Base-by-base conservation (phyloP, 1,140 invertebrate species). In the Capitella teleta region DNA sequence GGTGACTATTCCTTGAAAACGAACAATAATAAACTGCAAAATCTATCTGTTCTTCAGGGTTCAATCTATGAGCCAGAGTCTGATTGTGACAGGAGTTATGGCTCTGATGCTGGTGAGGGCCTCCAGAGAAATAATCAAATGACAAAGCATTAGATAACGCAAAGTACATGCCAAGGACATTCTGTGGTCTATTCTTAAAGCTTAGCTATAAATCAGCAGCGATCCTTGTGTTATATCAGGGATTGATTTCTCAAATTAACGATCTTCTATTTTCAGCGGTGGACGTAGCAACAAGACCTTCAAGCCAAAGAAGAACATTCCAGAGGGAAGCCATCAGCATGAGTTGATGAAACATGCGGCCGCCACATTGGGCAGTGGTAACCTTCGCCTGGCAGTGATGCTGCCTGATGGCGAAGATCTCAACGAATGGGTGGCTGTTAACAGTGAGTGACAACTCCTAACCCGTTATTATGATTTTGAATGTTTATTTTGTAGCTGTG, bases 401-500 rank as follows among this genome's bases (percentile, higher is more conserved):
- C 74, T 99, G 54, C 96, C 96, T 1, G 93, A 98, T 72, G 95
- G 95, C 34, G 96, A 98, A 77, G 95, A 99, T 77, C 79, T 96
- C 30, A 98, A 99, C 73, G 96, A 99, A 78, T 99, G 96, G 96
- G 90, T 99, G 32, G 93, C 94, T 54, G 93, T 97, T 10, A 98
- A 98, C 67, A 97, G 93, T 94, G 76, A 82, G 32, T 34, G 32
- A 34, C 32, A 10, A 34, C 16, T 34, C 10, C 32, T 10, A 16
- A 16, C 32, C 32, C 16, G 32, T 12, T 16, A 16, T 16, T 34
- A 34, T 34, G 32, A 10, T 12, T 12, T 12, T 34, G 32, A 34
- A 34, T 50, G 52, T 52, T 56, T 58, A 57, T 58, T 65, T 79
- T 78, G 45, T 72, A 96, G 93, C 93, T 68, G 93, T 98, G 41